Evolutionary conservation across 2,888 invertebrate genomes (phyloP).

Genomic region (Aspidiotus destructor): DNA sequence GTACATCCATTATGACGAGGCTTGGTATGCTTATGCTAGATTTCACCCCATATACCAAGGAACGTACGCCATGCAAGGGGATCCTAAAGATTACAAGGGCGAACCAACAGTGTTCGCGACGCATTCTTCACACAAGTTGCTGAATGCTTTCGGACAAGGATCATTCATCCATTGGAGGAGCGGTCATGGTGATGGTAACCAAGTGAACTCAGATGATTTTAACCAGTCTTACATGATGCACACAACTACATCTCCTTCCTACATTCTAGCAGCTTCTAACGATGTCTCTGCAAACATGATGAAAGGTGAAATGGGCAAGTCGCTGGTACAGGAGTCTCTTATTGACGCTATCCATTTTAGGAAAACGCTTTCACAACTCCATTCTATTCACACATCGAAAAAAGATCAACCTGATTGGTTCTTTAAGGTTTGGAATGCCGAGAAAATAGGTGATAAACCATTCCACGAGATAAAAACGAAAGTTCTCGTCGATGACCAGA

Average conservation of each 20-base stretch:
- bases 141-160: neutral
- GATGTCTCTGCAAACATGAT: neutral
- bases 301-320: neutral
- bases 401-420: neutral
- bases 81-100: neutral
- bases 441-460: neutral
- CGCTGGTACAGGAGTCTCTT: neutral
- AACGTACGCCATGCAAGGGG: neutral
- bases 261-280: neutral
- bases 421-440: neutral
- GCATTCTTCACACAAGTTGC: neutral
- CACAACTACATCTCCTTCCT: neutral
- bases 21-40: neutral
- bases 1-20: neutral
- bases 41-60: neutral
- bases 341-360: neutral
- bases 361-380: neutral
- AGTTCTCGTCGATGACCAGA: neutral
- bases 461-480: neutral
- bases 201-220: neutral
- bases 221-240: neutral
- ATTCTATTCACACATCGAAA: neutral
- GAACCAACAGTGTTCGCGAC: neutral
- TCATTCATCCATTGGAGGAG: neutral
- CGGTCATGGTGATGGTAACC: neutral